Percentiles rank a stretch among this genome's conserved stretches.
phyloP scores from a whole-genome alignment of 1,140 invertebrate species.

The Aphis gossypii region DNA sequence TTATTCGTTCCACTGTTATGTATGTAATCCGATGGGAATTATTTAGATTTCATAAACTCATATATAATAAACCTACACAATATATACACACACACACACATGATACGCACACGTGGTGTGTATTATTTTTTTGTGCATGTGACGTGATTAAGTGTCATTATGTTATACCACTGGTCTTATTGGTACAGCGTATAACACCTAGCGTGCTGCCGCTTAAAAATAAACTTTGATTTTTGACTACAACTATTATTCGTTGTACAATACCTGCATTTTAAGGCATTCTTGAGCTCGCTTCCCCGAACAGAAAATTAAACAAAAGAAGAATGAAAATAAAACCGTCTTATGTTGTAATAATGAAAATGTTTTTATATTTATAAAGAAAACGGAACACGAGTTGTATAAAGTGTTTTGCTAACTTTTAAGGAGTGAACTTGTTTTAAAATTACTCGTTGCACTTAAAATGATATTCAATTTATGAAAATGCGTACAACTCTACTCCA shows the following conservation, averaged over 20 bases:
- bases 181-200: too few relatives aligned
- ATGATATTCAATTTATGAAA: conserved; percentile 27
- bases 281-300: background rate
- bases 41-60: background rate
- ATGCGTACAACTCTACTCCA: background rate
- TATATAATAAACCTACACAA: background rate
- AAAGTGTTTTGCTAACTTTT: conserved; percentile 31
- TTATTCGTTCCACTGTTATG: background rate
- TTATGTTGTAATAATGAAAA: background rate
- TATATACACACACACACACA: background rate
- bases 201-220: background rate
- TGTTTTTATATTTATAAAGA: conserved; percentile 8
- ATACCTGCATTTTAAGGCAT: background rate
- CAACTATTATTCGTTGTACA: too few relatives aligned
- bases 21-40: conserved; percentile 5
- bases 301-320: background rate
- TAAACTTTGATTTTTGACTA: background rate
- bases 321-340: background rate
- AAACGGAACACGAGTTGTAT: background rate
- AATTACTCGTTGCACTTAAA: conserved; percentile 19
- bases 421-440: background rate
- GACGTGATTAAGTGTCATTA: conserved; percentile 24
- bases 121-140: background rate
- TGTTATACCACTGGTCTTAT: background rate
- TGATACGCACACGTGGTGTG: background rate